These are phyloP conservation scores for Tokudaia muenninki DNA, from an alignment of 2,797 vertebrate genomes.

Conservation along the genomic window DNA sequence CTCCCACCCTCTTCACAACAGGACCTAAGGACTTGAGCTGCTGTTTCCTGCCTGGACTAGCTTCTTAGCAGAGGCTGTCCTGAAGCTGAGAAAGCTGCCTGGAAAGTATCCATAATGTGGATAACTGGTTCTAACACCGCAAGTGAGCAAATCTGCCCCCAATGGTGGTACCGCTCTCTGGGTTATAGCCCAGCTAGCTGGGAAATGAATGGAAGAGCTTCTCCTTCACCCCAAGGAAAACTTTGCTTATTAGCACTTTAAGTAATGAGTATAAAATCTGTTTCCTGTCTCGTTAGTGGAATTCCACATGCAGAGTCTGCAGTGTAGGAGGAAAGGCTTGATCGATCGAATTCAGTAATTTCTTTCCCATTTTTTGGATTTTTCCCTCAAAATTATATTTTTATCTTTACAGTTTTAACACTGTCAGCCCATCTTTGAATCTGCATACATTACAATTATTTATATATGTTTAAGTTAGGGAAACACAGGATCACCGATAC, in stretches of 20 bases:
- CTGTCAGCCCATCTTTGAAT: background rate
- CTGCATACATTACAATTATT: background rate
- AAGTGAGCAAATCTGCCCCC: background rate
- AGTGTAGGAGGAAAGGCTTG: background rate
- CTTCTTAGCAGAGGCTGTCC: background rate
- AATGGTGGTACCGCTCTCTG: fast-evolving
- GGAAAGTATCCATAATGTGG: background rate
- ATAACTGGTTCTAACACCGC: background rate
- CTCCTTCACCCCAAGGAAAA: background rate
- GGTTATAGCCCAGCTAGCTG: background rate
- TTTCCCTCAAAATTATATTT: background rate
- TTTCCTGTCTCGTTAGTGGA: background rate
- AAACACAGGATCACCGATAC: background rate
- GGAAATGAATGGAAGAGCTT: background rate
- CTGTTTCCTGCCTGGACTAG: background rate
- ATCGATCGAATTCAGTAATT: background rate
- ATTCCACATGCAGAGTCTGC: background rate
- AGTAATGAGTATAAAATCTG: background rate
- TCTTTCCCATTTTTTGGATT: background rate
- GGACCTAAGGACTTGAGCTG: background rate
- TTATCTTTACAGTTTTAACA: background rate
- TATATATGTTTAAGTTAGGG: background rate
- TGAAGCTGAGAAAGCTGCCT: background rate
- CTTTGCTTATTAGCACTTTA: background rate
- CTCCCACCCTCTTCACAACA: background rate